phyloP scores from a whole-genome alignment of 2,113 vertebrate genomes.

The Labrus mixtus region DNA sequence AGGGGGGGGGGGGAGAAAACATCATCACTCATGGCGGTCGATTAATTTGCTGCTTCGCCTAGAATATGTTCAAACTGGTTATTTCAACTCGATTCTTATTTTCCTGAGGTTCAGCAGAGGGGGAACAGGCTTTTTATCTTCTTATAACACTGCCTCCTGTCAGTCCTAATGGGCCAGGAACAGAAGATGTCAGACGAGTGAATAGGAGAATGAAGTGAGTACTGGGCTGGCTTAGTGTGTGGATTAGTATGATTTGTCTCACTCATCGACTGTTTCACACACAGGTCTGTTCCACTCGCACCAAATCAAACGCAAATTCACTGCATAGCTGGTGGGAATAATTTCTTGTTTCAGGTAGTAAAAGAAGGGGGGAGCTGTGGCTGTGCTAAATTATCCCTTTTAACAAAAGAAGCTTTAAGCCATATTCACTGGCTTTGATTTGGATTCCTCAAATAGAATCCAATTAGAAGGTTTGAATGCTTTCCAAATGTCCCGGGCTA shows the following conservation, averaged over 20 bases:
- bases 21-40: conserved; percentile 47
- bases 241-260: conserved; percentile 72
- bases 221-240: conserved; percentile 45
- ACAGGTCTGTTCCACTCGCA: conserved; percentile 51
- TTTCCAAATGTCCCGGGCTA: conserved; percentile 67
- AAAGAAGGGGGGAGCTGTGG: conserved; percentile 34
- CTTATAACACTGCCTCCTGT: conserved; percentile 51
- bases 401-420: conserved; percentile 71
- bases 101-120: conserved; percentile 24
- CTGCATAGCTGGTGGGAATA: conserved; percentile 47
- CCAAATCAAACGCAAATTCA: conserved; percentile 63
- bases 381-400: conserved; percentile 70
- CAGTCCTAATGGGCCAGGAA: conserved; percentile 61
- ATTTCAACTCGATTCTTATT: conserved; percentile 47
- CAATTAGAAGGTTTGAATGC: conserved; percentile 75
- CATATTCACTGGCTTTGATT: conserved; percentile 69
- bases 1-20: conserved; percentile 37
- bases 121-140: conserved; percentile 55
- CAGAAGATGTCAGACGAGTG: conserved; percentile 69
- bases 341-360: conserved; percentile 63
- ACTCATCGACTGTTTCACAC: conserved; percentile 57
- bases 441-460: conserved; percentile 79
- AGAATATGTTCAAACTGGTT: conserved; percentile 37
- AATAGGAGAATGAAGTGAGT: conserved; percentile 62
- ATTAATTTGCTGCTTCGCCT: conserved; percentile 63